Evolutionary conservation across 2,113 vertebrate species (phyloP).

Genomic region (Coptodon bakossiorum): DNA sequence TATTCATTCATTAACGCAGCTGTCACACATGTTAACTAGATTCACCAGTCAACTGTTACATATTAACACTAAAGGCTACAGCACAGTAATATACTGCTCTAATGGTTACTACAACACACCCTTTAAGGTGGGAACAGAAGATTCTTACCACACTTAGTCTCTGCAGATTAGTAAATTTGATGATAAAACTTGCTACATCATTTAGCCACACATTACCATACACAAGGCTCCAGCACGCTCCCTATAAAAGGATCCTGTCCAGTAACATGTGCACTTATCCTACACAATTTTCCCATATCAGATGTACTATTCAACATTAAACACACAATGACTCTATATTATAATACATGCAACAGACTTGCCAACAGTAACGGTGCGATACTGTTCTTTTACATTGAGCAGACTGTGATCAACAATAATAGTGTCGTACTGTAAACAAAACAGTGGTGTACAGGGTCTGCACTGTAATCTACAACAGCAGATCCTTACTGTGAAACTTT

Average conservation of each 20-base stretch:
- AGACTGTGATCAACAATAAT: not conserved
- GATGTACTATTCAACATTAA: not conserved
- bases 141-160: not conserved
- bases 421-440: not conserved
- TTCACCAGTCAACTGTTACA: slow-evolving; percentile 15
- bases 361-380: not conserved
- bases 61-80: not conserved
- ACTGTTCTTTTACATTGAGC: not conserved
- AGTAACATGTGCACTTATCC: not conserved
- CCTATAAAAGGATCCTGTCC: not conserved
- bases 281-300: not conserved
- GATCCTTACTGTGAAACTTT: not conserved
- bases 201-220: not conserved
- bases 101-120: not conserved
- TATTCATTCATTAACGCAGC: slow-evolving; percentile 36
- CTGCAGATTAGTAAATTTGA: not conserved
- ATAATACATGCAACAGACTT: not conserved
- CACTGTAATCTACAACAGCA: not conserved
- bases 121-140: not conserved
- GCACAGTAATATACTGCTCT: not conserved
- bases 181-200: not conserved
- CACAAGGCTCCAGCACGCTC: not conserved
- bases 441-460: not conserved
- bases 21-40: slow-evolving; percentile 21
- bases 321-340: not conserved